Evolutionary conservation across 2,113 vertebrate genomes (phyloP).

Genomic region (Echinops telfairi): DNA sequence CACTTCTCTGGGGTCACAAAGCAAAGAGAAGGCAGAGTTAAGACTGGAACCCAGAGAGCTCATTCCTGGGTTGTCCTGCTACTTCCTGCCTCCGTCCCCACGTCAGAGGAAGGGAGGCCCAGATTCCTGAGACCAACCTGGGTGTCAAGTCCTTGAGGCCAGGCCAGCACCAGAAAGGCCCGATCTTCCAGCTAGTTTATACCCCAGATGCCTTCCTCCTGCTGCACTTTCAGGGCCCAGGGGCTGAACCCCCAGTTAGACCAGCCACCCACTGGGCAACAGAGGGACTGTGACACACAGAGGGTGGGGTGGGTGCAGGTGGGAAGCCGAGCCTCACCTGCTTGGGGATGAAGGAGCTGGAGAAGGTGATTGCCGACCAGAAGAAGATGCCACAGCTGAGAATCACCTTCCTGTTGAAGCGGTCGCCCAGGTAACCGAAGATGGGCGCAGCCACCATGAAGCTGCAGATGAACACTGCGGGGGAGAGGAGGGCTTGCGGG

Average conservation of each 20-base stretch:
- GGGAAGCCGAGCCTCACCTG: slow-evolving; percentile 88
- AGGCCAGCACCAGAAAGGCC: background rate
- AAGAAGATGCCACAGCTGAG: slow-evolving; percentile 99
- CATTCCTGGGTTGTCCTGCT: background rate
- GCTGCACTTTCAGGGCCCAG: background rate
- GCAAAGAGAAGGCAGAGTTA: background rate
- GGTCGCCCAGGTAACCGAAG: slow-evolving; percentile 99
- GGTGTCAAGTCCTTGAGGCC: background rate
- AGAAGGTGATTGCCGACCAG: slow-evolving; percentile 96
- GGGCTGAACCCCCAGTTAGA: background rate
- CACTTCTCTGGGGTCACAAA: background rate
- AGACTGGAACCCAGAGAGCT: background rate
- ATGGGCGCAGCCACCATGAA: slow-evolving; percentile 99
- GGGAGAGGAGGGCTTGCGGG: slow-evolving; percentile 22
- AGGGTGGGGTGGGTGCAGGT: rapidly evolving
- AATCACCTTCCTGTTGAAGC: slow-evolving; percentile 99
- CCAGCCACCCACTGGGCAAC: background rate
- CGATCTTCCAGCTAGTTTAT: background rate
- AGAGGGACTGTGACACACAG: background rate
- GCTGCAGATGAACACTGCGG: slow-evolving; percentile 98
- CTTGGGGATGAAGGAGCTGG: slow-evolving; percentile 97
- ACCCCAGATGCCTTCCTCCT: too few species aligned
- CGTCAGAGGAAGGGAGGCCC: background rate
- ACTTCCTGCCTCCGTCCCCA: background rate
- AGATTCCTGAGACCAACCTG: background rate